A percentile compares a stretch with the other conserved stretches of the same genome.
These are phyloP conservation scores for Catharus fuscescens DNA, from an alignment of 2,113 vertebrate genomes.

Conservation along the genomic window DNA sequence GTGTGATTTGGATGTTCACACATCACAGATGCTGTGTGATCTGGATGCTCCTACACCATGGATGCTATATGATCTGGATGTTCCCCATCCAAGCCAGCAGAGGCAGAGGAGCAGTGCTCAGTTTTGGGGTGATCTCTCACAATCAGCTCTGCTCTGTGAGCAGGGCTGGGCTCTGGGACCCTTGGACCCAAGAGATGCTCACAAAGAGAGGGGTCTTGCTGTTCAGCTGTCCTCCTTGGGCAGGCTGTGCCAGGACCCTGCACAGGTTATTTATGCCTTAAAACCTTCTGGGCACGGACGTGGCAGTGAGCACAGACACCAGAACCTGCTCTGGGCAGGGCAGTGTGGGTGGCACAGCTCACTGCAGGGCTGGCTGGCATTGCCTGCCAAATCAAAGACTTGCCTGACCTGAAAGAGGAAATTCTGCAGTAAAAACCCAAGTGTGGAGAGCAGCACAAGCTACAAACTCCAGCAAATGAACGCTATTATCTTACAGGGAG, in stretches of 20 bases:
- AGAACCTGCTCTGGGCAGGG: neutral
- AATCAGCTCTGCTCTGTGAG: fast-evolving
- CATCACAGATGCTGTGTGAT: too few relatives aligned
- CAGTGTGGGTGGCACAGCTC: neutral
- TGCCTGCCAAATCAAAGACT: neutral
- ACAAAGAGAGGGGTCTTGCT: neutral
- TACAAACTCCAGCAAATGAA: slow-evolving; percentile 10
- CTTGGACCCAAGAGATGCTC: neutral
- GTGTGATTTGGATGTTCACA: too few relatives aligned
- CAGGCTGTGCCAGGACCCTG: neutral
- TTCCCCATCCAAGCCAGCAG: too few relatives aligned
- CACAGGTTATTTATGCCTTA: neutral
- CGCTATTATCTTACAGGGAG: neutral
- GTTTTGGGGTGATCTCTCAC: neutral
- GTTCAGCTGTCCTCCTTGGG: neutral
- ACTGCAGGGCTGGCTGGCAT: neutral
- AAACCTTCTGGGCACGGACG: neutral
- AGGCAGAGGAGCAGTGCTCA: neutral
- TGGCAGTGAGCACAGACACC: neutral
- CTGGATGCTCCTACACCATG: too few relatives aligned
- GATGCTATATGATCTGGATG: too few relatives aligned
- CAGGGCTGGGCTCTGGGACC: neutral
- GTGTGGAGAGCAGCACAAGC: neutral
- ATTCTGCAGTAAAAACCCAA: slow-evolving; percentile 13
- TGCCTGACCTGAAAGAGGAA: neutral